phyloP scores from a whole-genome alignment of 2,113 vertebrate species.

The Elgaria multicarinata region DNA sequence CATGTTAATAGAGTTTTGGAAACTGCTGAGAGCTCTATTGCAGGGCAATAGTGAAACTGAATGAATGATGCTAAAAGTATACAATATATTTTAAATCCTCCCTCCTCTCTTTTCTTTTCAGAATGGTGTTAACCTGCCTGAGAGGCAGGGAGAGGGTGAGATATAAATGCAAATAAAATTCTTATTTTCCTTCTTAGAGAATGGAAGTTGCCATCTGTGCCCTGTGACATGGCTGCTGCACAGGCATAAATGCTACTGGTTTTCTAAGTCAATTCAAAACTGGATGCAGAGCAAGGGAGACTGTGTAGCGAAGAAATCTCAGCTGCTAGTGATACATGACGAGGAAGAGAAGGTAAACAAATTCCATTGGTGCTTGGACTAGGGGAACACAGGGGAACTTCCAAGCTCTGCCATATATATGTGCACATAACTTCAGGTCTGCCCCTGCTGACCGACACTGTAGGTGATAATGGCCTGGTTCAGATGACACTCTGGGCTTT shows the following conservation, averaged over 20 bases:
- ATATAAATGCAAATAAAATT: neutral
- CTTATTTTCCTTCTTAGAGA: neutral
- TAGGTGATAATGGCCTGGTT: no score
- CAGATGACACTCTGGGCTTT: no score
- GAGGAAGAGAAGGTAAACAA: neutral
- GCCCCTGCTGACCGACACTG: neutral
- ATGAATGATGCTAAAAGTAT: neutral
- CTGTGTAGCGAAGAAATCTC: neutral
- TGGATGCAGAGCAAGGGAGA: neutral
- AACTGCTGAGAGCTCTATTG: neutral
- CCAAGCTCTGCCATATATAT: neutral
- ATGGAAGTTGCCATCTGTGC: neutral
- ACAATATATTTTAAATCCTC: neutral
- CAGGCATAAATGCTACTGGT: constrained; percentile 12
- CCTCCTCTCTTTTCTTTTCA: neutral
- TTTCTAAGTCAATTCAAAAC: neutral
- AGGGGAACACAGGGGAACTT: no score
- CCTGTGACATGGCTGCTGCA: neutral
- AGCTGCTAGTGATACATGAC: neutral
- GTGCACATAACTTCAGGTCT: neutral
- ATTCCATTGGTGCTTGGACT: no score
- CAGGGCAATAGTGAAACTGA: neutral
- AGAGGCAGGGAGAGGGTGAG: neutral
- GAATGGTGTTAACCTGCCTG: neutral
- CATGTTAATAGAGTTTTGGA: neutral